These are phyloP conservation scores for Microctonus brassicae DNA, from an alignment of 2,888 invertebrate species.

Conservation along the genomic window DNA sequence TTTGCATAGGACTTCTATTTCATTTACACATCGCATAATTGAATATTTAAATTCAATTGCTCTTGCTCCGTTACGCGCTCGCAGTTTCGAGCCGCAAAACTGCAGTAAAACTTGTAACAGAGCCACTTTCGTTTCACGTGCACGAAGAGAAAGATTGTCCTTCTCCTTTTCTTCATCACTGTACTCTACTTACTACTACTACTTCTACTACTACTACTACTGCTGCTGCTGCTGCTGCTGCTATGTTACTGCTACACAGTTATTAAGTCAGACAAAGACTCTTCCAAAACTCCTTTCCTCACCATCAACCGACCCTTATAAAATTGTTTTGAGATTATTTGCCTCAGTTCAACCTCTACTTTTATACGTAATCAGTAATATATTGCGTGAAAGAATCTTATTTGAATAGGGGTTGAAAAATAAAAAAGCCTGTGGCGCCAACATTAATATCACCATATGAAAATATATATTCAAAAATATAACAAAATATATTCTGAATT, in stretches of 20 bases:
- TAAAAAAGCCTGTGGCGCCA: not conserved
- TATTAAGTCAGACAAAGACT: slow-evolving; percentile 5
- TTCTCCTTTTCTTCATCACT: slow-evolving; percentile 17
- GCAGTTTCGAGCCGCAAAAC: slow-evolving; percentile 70
- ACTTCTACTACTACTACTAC: no score
- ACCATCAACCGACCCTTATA: slow-evolving; percentile 31
- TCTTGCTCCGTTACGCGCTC: slow-evolving; percentile 63
- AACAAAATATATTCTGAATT: no score
- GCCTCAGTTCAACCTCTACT: slow-evolving; percentile 1
- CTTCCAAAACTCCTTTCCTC: slow-evolving; percentile 22
- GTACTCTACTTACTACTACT: no score
- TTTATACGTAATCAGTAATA: not conserved
- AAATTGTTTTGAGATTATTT: slow-evolving; percentile 29
- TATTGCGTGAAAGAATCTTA: not conserved
- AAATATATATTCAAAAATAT: no score
- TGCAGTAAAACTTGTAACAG: slow-evolving; percentile 71
- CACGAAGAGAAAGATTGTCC: slow-evolving; percentile 3
- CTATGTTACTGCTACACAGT: not conserved
- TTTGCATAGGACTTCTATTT: slow-evolving; percentile 74
- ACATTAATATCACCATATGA: no score
- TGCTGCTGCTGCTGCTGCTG: no score
- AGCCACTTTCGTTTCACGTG: slow-evolving; percentile 63
- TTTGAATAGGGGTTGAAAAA: not conserved
- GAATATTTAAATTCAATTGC: slow-evolving; percentile 72
- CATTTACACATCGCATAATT: slow-evolving; percentile 73